Evolutionary conservation across 1,140 invertebrate species (phyloP).

Genomic region (Chrysoperla carnea): DNA sequence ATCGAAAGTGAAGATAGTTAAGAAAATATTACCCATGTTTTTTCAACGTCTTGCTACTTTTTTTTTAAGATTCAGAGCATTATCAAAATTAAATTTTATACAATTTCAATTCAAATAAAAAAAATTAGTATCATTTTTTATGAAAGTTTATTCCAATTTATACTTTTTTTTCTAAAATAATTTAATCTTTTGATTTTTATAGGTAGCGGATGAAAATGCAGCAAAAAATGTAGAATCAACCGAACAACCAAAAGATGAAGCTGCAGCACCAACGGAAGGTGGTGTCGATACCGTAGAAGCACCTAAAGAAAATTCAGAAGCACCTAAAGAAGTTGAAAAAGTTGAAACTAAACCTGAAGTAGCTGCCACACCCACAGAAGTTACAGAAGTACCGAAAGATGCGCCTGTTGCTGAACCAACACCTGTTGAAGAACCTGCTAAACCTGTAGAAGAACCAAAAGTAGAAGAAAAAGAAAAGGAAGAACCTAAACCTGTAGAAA

Average conservation of each 20-base stretch:
- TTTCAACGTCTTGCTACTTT: no score
- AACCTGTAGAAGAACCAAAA: neutral
- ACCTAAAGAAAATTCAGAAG: neutral
- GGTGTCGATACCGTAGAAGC: neutral
- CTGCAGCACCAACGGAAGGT: neutral
- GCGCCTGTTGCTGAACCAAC: slow-evolving; percentile 2
- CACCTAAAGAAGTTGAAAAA: slow-evolving; percentile 6
- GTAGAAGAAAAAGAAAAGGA: neutral
- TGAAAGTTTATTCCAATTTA: no score
- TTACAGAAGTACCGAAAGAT: slow-evolving; percentile 2
- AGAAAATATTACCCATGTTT: no score
- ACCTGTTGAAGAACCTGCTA: neutral
- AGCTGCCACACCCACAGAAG: slow-evolving; percentile 1
- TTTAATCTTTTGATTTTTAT: no score
- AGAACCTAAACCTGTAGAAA: neutral
- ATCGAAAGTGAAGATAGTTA: no score
- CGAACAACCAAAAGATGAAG: neutral
- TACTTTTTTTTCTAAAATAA: no score
- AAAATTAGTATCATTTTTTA: no score
- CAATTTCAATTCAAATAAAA: neutral
- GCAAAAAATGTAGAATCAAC: slow-evolving; percentile 4
- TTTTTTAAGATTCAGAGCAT: no score
- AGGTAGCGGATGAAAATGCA: neutral
- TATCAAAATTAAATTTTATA: neutral
- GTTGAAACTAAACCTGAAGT: slow-evolving; percentile 3